phyloP scores from a whole-genome alignment of 2,888 invertebrate species.

The Caenorhabditis parvicauda region DNA sequence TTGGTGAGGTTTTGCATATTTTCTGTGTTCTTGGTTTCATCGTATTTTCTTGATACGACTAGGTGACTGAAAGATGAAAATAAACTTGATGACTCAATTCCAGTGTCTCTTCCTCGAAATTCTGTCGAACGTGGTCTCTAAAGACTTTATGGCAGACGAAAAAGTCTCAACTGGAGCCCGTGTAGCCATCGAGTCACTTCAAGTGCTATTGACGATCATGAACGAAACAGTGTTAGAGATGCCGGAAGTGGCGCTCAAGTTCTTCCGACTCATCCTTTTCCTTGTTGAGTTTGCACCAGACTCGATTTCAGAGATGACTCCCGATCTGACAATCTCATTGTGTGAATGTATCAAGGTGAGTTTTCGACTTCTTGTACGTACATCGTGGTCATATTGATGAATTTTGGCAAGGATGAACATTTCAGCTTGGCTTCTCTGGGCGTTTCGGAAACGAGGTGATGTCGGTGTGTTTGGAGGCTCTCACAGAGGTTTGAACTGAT shows the following conservation, averaged over 20 bases:
- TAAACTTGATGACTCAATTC: background rate
- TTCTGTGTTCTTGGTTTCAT: background rate
- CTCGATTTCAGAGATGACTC: conserved; percentile 66
- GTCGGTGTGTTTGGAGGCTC: conserved; percentile 35
- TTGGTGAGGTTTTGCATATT: conserved; percentile 11
- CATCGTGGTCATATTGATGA: background rate
- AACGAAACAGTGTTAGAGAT: conserved; percentile 72
- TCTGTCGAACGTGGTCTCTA: conserved; percentile 70
- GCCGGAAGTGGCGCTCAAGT: conserved; percentile 53
- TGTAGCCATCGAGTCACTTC: conserved; percentile 64
- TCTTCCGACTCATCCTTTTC: conserved; percentile 71
- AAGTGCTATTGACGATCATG: conserved; percentile 76
- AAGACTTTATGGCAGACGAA: conserved; percentile 65
- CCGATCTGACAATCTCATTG: conserved; percentile 60
- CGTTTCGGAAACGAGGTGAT: conserved; percentile 44
- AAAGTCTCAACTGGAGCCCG: conserved; percentile 32
- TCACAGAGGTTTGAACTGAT: conserved; percentile 31
- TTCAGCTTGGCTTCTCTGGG: conserved; percentile 38
- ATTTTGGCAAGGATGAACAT: too few species aligned
- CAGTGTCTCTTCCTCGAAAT: conserved; percentile 79
- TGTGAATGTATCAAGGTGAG: conserved; percentile 57
- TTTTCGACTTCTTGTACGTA: too few species aligned
- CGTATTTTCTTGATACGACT: background rate
- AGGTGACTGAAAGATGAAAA: background rate
- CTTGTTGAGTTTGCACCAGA: conserved; percentile 73